Base-by-base conservation (phyloP, 2,888 invertebrate genomes). In the Acrocera orbiculus region DNA sequence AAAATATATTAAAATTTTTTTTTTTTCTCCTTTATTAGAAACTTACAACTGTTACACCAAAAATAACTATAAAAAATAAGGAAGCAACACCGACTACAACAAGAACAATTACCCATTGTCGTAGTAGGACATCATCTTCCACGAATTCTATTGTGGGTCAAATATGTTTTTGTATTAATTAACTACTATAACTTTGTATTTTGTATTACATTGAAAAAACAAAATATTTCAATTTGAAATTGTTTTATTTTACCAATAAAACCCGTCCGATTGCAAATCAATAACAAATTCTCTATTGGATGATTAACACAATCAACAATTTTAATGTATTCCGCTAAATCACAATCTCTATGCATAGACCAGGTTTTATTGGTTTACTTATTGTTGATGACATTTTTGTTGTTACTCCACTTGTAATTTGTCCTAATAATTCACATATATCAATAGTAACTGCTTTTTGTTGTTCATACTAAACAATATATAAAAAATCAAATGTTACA, bases 71-170 rank as follows among this genome's bases (percentile, higher is more conserved):
- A 51, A 89, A 89, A 16, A 86, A 68, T 37, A 90, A 67, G 17
- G 89, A 89, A 4, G 86, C 87, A 37, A 87, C 67, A 10, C 89
- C 89, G 49, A 90, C 86, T 11, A 89, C 87, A 46, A 89, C 87
- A 14, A 89, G 81, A 36, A 89, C 89, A 45, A 90, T 89, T 8
- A 86, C 86, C 90, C 90, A 90, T 53, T 89, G 87, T n/a, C 89
- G 89, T 44, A 89, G 62, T 26, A 83, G 63, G 10, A 75, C 71
- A 51, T 83, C 77, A 50, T 81, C 79, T 40, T 80, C 77, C 14
- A 74, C 71, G 43, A 63, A 65, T 38, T 70, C 68, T 17, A 69
- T 65, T 25, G 72, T 73, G 10, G 80, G 77, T 37, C 67, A 65
- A 25, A 76, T 73, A 9, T 78, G 64, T 46, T 85, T 85, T 73